Evolutionary conservation across 2,113 vertebrate genomes (phyloP).

Genomic region (Sarotherodon lohbergeri): DNA sequence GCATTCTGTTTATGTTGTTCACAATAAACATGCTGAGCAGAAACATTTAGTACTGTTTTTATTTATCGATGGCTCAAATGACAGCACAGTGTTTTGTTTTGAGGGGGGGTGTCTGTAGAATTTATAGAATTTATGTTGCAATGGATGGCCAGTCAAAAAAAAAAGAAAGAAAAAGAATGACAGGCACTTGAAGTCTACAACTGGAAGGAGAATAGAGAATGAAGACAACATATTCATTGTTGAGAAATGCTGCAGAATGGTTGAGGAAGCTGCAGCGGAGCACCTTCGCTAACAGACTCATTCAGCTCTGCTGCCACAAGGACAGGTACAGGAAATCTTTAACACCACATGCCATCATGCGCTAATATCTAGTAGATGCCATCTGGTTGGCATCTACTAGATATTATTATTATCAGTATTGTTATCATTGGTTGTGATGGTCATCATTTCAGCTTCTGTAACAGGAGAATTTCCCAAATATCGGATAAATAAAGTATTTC

Average conservation of each 20-base stretch:
- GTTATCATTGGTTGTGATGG: not conserved
- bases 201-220: not conserved
- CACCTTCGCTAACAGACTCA: not conserved
- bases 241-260: not conserved
- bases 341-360: not conserved
- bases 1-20: not conserved
- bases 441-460: not conserved
- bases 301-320: not conserved
- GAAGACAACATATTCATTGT: not conserved
- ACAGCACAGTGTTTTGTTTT: not conserved
- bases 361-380: not conserved
- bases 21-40: not conserved
- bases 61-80: not conserved
- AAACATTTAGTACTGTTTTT: not conserved
- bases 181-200: not conserved
- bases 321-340: not conserved
- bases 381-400: not conserved
- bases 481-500: not conserved
- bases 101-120: rapidly evolving
- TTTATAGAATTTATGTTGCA: not conserved
- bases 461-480: not conserved
- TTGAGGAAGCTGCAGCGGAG: not conserved
- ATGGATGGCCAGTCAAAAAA: not conserved
- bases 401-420: not conserved
- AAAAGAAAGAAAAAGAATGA: not conserved